These are phyloP conservation scores for Cerceris ruficornis DNA, from an alignment of 2,888 invertebrate genomes.

Conservation along the genomic window DNA sequence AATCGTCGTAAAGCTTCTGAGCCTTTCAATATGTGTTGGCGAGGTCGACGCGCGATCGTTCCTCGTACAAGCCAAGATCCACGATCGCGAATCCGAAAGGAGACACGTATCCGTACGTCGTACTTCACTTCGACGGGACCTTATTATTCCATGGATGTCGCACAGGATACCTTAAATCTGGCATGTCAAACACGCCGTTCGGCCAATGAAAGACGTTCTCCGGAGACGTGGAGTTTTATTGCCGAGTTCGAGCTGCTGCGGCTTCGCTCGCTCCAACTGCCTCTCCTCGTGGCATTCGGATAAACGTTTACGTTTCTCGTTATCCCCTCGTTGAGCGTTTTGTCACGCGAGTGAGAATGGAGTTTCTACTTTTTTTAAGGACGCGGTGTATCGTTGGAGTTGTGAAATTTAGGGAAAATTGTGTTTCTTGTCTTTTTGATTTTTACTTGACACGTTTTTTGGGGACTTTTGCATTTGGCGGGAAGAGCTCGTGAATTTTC, in stretches of 20 bases:
- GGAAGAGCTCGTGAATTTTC: too few relatives aligned
- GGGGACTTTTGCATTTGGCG: too few relatives aligned
- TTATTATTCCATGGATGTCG: slow-evolving; percentile 63
- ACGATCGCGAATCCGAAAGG: slow-evolving; percentile 41
- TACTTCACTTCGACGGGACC: slow-evolving; percentile 28
- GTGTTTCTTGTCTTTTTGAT: too few relatives aligned
- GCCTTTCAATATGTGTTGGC: slow-evolving; percentile 43
- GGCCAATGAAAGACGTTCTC: slow-evolving; percentile 30
- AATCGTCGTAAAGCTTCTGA: slow-evolving; percentile 25
- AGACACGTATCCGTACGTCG: slow-evolving; percentile 33
- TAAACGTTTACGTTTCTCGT: slow-evolving; percentile 18
- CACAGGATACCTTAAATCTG: slow-evolving; percentile 61
- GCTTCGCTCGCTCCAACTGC: slow-evolving; percentile 4
- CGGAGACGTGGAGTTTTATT: slow-evolving; percentile 43
- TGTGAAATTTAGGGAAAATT: too few relatives aligned
- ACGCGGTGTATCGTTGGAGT: too few relatives aligned
- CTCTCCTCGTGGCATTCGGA: not conserved
- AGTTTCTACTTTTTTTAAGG: too few relatives aligned
- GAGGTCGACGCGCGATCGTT: slow-evolving; percentile 38
- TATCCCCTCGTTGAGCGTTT: slow-evolving; percentile 13
- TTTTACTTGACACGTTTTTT: too few relatives aligned
- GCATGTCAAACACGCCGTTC: slow-evolving; percentile 58
- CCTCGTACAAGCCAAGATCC: slow-evolving; percentile 22
- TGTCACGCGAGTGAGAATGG: not conserved
- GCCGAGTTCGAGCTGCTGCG: slow-evolving; percentile 21